Conservation (phyloP, 2,888 invertebrate species). For the Tinea trinotella region DNA sequence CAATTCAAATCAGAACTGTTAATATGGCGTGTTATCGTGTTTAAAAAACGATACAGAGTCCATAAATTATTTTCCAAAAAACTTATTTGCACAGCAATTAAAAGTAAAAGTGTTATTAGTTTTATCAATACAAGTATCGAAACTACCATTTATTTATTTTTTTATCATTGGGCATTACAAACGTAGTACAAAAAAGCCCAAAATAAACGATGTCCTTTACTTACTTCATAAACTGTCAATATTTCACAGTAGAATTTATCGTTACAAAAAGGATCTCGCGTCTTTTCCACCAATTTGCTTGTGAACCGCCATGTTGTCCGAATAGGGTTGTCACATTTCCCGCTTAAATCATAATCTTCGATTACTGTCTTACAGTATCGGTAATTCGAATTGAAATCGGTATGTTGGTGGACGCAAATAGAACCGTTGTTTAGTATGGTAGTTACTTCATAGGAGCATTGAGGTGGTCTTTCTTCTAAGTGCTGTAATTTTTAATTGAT, state of each 20-base stretch:
- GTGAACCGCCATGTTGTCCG: not conserved
- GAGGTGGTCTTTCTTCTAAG: not conserved
- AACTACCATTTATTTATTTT: no score
- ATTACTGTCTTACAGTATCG: not conserved
- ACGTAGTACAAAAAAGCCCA: no score
- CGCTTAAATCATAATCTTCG: not conserved
- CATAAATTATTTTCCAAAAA: no score
- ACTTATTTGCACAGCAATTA: no score
- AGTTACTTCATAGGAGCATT: not conserved
- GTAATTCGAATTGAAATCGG: not conserved
- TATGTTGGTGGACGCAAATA: not conserved
- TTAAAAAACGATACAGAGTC: no score
- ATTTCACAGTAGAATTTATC: not conserved
- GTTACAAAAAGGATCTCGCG: not conserved
- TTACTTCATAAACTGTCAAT: not conserved
- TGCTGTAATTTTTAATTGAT: not conserved
- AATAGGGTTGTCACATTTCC: conserved; percentile 7
- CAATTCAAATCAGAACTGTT: no score
- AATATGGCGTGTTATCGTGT: no score
- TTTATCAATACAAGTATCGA: no score
- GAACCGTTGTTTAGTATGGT: not conserved
- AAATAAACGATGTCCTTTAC: no score
- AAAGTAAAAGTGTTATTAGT: no score
- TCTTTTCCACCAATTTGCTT: not conserved
- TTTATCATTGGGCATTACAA: no score